Percentiles rank a stretch among this genome's conserved stretches.
Evolutionary conservation across 53 echinoderm and acorn worm species (phyloP).

Genomic region (Temnopleurus reevesii): DNA sequence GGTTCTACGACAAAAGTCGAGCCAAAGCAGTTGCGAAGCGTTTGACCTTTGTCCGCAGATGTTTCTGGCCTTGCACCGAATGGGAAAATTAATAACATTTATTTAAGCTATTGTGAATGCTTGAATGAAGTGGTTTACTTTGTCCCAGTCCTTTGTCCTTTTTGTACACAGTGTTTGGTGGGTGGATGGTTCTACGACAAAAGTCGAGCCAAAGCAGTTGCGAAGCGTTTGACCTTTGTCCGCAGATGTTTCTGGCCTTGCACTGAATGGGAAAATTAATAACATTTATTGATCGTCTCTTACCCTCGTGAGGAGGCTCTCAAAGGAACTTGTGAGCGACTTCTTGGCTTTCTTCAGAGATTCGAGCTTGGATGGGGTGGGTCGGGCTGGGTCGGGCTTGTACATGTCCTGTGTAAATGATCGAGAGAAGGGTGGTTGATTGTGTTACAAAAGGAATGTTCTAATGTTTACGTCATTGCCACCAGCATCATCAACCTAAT

Average conservation of each 20-base stretch:
- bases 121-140: no score
- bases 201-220: neutral
- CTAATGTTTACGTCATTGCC: no score
- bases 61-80: neutral
- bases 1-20: neutral
- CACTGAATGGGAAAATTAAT: neutral
- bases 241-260: neutral
- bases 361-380: slow-evolving; percentile 61
- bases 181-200: neutral
- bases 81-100: neutral
- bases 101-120: no score
- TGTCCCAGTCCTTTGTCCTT: no score
- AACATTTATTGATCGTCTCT: slow-evolving; percentile 24
- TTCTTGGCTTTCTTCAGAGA: slow-evolving; percentile 96
- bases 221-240: neutral
- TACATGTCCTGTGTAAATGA: neutral
- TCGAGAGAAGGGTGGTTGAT: neutral
- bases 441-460: no score
- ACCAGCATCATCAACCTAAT: no score
- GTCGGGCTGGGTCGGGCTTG: slow-evolving; percentile 5
- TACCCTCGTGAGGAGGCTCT: slow-evolving; percentile 82
- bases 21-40: neutral
- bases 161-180: no score
- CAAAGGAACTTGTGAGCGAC: slow-evolving; percentile 91
- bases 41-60: neutral